A percentile compares a stretch with the other conserved stretches of the same genome.
Conservation (phyloP, 2,113 vertebrate species). For the Rhipidura dahli region DNA sequence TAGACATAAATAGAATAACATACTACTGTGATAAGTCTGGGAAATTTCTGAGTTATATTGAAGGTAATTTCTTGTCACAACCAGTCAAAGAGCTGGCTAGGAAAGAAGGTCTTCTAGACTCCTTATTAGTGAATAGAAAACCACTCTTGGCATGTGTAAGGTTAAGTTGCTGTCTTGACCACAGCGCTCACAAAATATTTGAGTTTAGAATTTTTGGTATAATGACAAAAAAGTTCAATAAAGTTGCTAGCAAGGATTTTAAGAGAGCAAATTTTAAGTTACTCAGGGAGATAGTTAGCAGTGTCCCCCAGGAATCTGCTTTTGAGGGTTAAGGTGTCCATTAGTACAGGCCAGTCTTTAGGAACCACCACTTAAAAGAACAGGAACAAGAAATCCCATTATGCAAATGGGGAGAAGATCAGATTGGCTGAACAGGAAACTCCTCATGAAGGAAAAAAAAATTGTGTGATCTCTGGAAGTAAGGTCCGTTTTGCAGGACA, state of each 20-base stretch:
- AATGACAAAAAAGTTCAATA: not conserved
- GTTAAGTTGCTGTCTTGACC: not conserved
- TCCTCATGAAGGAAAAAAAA: not conserved
- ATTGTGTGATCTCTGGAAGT: not conserved
- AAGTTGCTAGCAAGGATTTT: not conserved
- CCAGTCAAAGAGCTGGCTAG: too few relatives aligned
- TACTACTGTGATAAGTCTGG: not conserved
- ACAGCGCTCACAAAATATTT: not conserved
- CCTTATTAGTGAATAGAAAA: not conserved
- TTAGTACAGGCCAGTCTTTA: not conserved
- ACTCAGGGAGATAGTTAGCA: not conserved
- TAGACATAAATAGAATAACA: not conserved
- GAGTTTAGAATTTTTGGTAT: not conserved
- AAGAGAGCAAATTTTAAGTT: not conserved
- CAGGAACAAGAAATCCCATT: not conserved
- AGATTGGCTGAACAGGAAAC: not conserved
- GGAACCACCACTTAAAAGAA: not conserved
- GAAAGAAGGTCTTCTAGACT: not conserved
- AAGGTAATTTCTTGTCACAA: not conserved
- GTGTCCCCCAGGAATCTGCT: not conserved
- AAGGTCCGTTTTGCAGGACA: not conserved
- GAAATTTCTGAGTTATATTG: not conserved
- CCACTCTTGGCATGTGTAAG: not conserved
- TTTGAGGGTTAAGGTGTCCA: not conserved
- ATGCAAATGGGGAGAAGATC: not conserved